A percentile compares a stretch with the other conserved stretches of the same genome.
Evolutionary conservation across 2,797 vertebrate genomes (phyloP).

Genomic region (Gallinago solitaria): DNA sequence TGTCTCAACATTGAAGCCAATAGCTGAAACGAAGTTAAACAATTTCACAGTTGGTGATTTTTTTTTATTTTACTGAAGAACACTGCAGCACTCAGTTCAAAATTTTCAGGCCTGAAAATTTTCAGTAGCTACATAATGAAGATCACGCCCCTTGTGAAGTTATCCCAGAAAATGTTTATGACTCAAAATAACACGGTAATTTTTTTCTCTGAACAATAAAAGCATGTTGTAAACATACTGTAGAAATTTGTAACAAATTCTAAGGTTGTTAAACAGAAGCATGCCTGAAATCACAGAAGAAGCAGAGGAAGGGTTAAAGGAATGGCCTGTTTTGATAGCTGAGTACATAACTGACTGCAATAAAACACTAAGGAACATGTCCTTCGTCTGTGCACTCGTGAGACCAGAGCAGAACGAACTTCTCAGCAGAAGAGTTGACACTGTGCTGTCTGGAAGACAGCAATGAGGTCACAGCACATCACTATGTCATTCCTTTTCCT

Average conservation of each 20-base stretch:
- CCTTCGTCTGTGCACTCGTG: fast-evolving
- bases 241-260: not conserved
- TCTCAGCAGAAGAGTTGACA: not conserved
- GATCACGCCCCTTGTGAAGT: not conserved
- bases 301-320: not conserved
- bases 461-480: not conserved
- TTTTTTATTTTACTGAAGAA: not conserved
- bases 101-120: not conserved
- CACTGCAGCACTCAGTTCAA: not conserved
- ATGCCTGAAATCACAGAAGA: not conserved
- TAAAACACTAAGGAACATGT: not conserved
- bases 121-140: not conserved
- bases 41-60: not conserved
- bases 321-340: not conserved
- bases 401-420: not conserved
- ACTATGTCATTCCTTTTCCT: not conserved
- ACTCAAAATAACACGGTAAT: not conserved
- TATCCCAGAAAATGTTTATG: not conserved
- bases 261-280: not conserved
- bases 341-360: not conserved
- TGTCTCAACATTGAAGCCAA: constrained; percentile 97
- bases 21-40: constrained; percentile 84
- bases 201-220: not conserved
- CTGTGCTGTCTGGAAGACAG: fast-evolving
- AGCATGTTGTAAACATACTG: not conserved